Evolutionary conservation across 1,140 invertebrate species (phyloP), one percentile per base, ranked within the genome.

Genomic region (Drosophila navojoa): DNA sequence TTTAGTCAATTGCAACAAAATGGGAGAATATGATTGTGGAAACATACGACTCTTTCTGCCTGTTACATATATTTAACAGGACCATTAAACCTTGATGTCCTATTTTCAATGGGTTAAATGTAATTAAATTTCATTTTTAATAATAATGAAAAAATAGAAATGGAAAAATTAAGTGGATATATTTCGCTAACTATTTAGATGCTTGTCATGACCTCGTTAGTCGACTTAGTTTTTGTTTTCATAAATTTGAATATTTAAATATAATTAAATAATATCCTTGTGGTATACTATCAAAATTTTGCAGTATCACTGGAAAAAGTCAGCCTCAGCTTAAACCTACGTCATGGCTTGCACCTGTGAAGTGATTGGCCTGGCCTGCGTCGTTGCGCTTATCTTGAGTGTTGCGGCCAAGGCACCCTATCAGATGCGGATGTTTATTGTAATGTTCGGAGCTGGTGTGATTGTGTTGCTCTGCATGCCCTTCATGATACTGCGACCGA

Each of bases 401-500:
- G 84, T 93, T 27, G 94, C 93, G 70, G 92, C 94, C 27, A 91
- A 90, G 15, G 93, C 94, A 15, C 93, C 94, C 64, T 95, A 95
- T 82, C 93, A 93, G 64, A 82, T 93, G 25, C 95, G 95, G 81
- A 95, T 94, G 90, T 66, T 90, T 11, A 74, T 93, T 40, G 92
- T 96, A 72, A 95, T 95, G 77, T 90, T 94, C 25, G 70, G 95
- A 40, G 80, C 93, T 5, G 93, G 93, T 52, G 85, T 94, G 16
- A 80, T 96, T 71, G 93, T 96, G 0, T 93, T 95, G 58, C 90
- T 94, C 19, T 95, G 94, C 57, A 93, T 97, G 55, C 96, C 96
- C 15, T 90, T 96, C 5, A 96, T 97, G 96, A 91, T 96, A 13
- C 90, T 95, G 2, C 94, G 92, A 68, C 95, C 96, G 6, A 93